Conservation (phyloP, 1,140 invertebrate species). For the Lepidurus packardi region DNA sequence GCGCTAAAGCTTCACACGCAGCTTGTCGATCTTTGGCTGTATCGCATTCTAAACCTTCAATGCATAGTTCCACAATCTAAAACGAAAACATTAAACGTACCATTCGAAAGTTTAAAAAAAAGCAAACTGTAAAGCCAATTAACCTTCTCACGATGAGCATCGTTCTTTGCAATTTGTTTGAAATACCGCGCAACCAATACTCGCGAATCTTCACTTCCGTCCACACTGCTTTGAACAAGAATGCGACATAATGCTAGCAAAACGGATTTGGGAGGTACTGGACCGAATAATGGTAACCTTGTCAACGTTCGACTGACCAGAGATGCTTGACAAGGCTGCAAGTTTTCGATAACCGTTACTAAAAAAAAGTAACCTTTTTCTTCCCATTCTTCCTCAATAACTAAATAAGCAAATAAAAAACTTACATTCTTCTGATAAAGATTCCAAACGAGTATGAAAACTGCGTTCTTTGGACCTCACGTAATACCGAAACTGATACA, state of each 20-base stretch:
- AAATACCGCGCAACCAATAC: constrained; percentile 26
- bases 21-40: constrained; percentile 42
- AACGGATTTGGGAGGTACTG: constrained; percentile 25
- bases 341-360: constrained; percentile 43
- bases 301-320: constrained; percentile 40
- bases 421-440: constrained; percentile 45
- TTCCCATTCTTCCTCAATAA: too few species aligned
- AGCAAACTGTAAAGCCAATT: constrained; percentile 1
- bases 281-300: constrained; percentile 40
- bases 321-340: constrained; percentile 40
- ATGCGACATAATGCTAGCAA: constrained; percentile 42
- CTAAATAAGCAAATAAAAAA: constrained; percentile 33
- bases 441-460: constrained; percentile 40
- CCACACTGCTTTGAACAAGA: constrained; percentile 38
- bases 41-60: constrained; percentile 36
- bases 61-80: constrained; percentile 33
- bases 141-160: constrained; percentile 16
- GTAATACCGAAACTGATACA: constrained; percentile 47
- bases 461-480: constrained; percentile 43
- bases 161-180: constrained; percentile 26
- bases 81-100: background rate
- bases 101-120: background rate
- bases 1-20: constrained; percentile 41
- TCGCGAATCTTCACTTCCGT: constrained; percentile 38
- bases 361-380: constrained; percentile 32